Conservation (phyloP, 1,140 invertebrate species). For the Microvelia longipes region DNA sequence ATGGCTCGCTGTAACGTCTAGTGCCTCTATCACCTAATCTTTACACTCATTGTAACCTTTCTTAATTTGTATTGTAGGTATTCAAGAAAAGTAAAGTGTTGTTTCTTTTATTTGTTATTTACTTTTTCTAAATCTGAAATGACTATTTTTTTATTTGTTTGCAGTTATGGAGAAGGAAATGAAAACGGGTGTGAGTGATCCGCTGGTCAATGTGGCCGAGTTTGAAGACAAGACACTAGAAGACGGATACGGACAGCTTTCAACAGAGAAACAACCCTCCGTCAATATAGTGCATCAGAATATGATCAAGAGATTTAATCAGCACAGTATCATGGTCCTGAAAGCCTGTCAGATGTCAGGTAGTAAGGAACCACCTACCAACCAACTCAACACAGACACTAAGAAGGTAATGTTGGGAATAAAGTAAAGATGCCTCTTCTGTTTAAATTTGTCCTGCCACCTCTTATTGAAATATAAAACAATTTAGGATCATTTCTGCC, state of each 20-base stretch:
- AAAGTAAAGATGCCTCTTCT: too few relatives aligned
- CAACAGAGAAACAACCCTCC: conserved; percentile 38
- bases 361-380: neutral
- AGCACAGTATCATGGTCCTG: conserved; percentile 91
- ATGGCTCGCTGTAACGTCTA: too few relatives aligned
- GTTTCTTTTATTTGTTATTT: too few relatives aligned
- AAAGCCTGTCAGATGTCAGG: conserved; percentile 46
- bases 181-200: conserved; percentile 56
- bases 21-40: too few relatives aligned
- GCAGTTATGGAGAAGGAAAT: conserved; percentile 59
- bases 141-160: conserved; percentile 6
- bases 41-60: too few relatives aligned
- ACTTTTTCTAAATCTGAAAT: neutral
- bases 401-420: too few relatives aligned
- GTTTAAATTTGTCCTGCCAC: too few relatives aligned
- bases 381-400: conserved; percentile 1
- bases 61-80: too few relatives aligned
- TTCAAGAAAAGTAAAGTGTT: too few relatives aligned
- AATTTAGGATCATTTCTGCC: too few relatives aligned
- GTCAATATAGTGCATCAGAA: conserved; percentile 71
- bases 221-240: conserved; percentile 60
- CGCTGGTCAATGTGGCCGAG: conserved; percentile 60
- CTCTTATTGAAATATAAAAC: too few relatives aligned
- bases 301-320: conserved; percentile 92
- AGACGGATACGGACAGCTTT: conserved; percentile 45